Base-by-base conservation (phyloP, 1,140 invertebrate genomes). In the Megalonaias nervosa region DNA sequence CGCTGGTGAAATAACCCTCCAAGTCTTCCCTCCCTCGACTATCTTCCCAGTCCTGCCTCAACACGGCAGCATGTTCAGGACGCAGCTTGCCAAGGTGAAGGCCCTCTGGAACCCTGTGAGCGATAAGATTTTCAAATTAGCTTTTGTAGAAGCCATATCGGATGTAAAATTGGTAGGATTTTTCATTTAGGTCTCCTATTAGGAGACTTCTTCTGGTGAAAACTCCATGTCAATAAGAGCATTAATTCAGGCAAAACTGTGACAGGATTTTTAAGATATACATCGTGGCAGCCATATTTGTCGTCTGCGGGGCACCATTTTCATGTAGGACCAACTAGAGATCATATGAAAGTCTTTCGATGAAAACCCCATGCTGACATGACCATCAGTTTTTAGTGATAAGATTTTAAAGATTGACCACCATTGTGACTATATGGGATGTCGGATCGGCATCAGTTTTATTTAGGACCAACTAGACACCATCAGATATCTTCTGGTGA, bases 11-110 rank as follows among this genome's bases (percentile, higher is more conserved):
- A 55, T 86, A 86, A 9, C 77, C 77, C 23, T 83, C 77, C 9
- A 86, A 75, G 55, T 81, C 85, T 1, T 78, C 77, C 38, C 80
- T 70, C 21, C 76, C 77, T 1, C 82, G 74, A 55, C 70, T 74
- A 61, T 83, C 78, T 60, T 81, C 76, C 84, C 84, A 85, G 69
- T 82, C 80, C 13, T 76, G 62, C 57, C 77, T 64, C 15, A 85
- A 57, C 5, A 68, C 74, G 14, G 75, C 62, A 13, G 81, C 77
- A 79, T 85, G 78, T 13, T 85, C 62, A 16, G 69, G 31, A 31
- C 67, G 38, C 23, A 85, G 66, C 26, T 73, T 79, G 17, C 80
- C 80, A 38, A 85, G 77, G 19, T 74, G 21, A 26, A 85, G 66
- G 31, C 78, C 82, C 14, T 82, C 81, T 12, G 84, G 82, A 31